Conservation (phyloP, 2,113 vertebrate genomes). For the Aptenodytes forsteri region DNA sequence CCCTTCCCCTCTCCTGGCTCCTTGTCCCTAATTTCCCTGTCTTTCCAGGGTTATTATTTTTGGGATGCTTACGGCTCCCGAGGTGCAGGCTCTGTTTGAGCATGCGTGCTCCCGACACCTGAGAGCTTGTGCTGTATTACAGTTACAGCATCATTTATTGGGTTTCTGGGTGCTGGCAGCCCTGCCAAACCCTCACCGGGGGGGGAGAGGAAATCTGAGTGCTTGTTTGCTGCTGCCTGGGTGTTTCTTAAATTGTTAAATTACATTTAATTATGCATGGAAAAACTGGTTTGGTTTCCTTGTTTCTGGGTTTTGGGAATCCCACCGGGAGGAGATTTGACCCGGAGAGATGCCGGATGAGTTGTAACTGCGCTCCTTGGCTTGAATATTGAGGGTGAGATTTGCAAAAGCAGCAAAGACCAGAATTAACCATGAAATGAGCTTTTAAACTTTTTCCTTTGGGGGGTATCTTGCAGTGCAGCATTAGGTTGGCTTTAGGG, state of each 20-base stretch:
- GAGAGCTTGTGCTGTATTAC: accelerated
- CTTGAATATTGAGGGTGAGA: neutral
- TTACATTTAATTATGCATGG: neutral
- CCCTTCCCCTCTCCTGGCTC: neutral
- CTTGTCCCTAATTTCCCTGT: neutral
- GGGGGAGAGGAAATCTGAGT: neutral
- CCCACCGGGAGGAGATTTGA: neutral
- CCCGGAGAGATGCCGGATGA: neutral
- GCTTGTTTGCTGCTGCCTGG: neutral
- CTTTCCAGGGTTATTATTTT: neutral
- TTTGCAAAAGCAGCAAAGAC: neutral
- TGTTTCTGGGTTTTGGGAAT: neutral
- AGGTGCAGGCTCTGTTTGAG: neutral
- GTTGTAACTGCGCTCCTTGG: neutral
- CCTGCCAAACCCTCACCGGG: accelerated
- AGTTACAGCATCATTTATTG: neutral
- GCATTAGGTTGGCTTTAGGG: accelerated
- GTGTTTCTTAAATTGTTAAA: neutral
- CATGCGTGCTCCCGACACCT: accelerated
- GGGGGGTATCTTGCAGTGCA: neutral
- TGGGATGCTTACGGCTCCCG: neutral
- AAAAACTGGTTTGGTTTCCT: constrained; percentile 34
- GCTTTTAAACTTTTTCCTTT: neutral
- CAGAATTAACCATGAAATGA: neutral
- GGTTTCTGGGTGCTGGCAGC: neutral